Base-by-base conservation (phyloP, 2,888 invertebrate species). In the Epicampocera succincta region DNA sequence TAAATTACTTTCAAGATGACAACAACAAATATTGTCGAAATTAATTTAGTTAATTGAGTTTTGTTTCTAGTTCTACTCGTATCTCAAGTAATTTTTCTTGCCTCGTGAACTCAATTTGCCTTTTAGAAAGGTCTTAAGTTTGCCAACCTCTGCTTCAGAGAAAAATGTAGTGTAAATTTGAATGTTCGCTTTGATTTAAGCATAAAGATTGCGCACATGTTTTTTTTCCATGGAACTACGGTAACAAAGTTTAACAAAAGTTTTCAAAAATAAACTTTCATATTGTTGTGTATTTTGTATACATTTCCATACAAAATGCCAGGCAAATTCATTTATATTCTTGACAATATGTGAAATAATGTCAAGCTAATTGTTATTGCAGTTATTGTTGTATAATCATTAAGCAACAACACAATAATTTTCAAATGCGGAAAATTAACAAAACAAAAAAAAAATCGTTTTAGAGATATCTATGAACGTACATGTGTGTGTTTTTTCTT, bases 321-420 rank as follows among this genome's bases (percentile, higher is more conserved):
- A 81, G 56, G 61, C 61, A 76, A 66, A 72, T 74, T 80, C 63
- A 74, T 71, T 80, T 74, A 71, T 75, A 75, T 80, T 76, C 66
- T 72, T 75, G 19, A 76, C 60, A 76, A 77, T 81, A 68, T 58
- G n/a, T n/a, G 76, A 81, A 77, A 77, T 52, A 78, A 82, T 78
- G 78, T 82, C 78, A 82, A 71, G 50, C 82, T 78, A 82, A 78
- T 82, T 78, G 74, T 82, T 82, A 58, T 48, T 65, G 44, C 66
- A 71, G 48, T 82, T 82, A 69, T 75, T 78, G 29, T 65, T 56
- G 25, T 58, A 40, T 71, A 66, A 66, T 65, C 74, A 78, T 82
- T 74, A 71, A 65, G 46, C 54, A 68, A 60, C 60, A 72, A 58
- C 40, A 58, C 25, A 77, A 77, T 56, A 38, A 54, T 56, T 60